These are phyloP conservation scores for Phataginus tetradactyla DNA, from an alignment of 2,797 vertebrate genomes.

Conservation along the genomic window DNA sequence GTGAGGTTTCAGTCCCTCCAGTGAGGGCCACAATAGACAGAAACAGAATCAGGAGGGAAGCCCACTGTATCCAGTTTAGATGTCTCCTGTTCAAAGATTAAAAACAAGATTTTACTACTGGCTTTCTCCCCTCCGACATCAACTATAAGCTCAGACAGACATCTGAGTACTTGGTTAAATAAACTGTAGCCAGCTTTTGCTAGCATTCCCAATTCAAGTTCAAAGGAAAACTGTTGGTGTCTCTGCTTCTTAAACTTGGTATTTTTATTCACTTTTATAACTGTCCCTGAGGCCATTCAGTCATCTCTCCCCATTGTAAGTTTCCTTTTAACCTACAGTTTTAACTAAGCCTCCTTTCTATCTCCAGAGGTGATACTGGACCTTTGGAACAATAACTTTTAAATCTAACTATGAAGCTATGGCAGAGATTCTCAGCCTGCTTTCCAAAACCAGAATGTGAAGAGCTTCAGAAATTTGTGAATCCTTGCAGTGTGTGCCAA, in stretches of 20 bases:
- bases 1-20: constrained; percentile 87
- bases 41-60: constrained; percentile 94
- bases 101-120: constrained; percentile 58
- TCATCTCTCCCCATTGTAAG: not conserved
- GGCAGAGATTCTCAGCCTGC: not conserved
- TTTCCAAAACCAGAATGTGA: not conserved
- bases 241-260: not conserved
- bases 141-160: not conserved
- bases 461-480: not conserved
- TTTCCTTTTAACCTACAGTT: not conserved
- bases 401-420: not conserved
- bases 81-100: constrained; percentile 90
- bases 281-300: not conserved
- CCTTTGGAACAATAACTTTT: not conserved
- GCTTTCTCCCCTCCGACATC: not conserved
- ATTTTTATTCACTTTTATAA: constrained; percentile 32
- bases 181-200: not conserved
- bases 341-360: constrained; percentile 21
- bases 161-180: not conserved
- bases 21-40: constrained; percentile 95
- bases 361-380: not conserved
- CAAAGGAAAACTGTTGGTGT: not conserved
- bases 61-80: constrained; percentile 96
- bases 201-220: not conserved
- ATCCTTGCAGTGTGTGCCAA: not conserved